These are phyloP conservation scores for Zophobas morio DNA, from an alignment of 1,140 invertebrate genomes.

Conservation along the genomic window DNA sequence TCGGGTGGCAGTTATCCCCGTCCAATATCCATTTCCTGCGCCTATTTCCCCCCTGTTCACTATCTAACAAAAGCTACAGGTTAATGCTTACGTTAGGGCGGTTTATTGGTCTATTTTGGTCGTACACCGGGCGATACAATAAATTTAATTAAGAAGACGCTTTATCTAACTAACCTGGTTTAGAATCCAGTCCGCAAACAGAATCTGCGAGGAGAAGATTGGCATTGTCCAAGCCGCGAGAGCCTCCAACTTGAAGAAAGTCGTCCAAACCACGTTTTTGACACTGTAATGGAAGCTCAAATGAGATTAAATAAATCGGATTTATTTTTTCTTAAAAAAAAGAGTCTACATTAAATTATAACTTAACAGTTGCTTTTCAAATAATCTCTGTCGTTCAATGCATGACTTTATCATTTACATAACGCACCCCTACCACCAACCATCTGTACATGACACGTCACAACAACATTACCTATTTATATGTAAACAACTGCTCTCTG, in stretches of 20 bases:
- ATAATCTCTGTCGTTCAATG: no score
- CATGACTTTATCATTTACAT: no score
- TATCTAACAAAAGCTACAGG: not conserved
- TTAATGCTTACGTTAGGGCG: not conserved
- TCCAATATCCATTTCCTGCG: constrained; percentile 3
- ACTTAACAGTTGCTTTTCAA: no score
- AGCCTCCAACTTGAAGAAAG: constrained; percentile 85
- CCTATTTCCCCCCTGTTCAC: not conserved
- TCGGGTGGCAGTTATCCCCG: constrained; percentile 1
- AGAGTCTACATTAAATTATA: no score
- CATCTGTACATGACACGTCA: no score
- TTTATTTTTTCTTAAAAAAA: no score
- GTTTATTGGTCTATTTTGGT: not conserved
- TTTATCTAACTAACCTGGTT: constrained; percentile 72
- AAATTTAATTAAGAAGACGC: not conserved
- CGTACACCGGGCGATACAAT: not conserved
- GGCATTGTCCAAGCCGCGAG: constrained; percentile 78
- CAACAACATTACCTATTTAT: no score
- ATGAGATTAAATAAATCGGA: no score
- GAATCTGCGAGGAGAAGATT: constrained; percentile 78
- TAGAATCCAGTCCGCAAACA: constrained; percentile 82
- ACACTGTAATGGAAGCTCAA: constrained; percentile 73
- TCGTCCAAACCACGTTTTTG: constrained; percentile 79
- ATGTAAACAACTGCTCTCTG: not conserved
- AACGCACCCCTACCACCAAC: no score